phyloP scores from a whole-genome alignment of 2,113 vertebrate species.

The Semnornis frantzii region DNA sequence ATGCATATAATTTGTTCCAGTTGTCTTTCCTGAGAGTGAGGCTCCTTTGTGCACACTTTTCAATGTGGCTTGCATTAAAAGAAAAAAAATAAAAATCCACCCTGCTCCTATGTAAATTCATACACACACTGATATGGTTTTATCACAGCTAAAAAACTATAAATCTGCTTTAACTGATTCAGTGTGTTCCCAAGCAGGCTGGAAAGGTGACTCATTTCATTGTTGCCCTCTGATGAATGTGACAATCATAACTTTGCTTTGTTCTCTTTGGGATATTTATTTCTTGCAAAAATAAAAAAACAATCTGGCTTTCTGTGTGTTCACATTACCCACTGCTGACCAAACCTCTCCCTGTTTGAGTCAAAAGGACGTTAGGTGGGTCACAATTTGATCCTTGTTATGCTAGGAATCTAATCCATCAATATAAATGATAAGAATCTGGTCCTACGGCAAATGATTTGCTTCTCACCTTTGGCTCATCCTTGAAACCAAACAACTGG shows the following conservation, averaged over 20 bases:
- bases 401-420: constrained; percentile 3
- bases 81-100: neutral
- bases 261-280: neutral
- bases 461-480: constrained; percentile 71
- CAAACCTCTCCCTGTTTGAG: neutral
- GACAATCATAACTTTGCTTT: neutral
- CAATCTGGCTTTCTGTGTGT: neutral
- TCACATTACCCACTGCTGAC: neutral
- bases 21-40: constrained; percentile 64
- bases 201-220: constrained; percentile 24
- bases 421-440: neutral
- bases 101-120: constrained; percentile 34
- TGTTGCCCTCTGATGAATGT: constrained; percentile 1
- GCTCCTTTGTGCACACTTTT: constrained; percentile 47
- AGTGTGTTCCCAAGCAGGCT: constrained; percentile 7
- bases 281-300: neutral
- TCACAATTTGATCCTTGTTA: constrained; percentile 38
- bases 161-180: constrained; percentile 56
- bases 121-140: constrained; percentile 55
- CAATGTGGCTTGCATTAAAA: constrained; percentile 77
- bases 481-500: constrained; percentile 63
- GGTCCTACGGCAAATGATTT: constrained; percentile 45
- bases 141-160: constrained; percentile 59
- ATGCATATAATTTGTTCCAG: constrained; percentile 80
- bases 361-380: constrained; percentile 4